Conservation (phyloP, 2,797 vertebrate genomes). For the Cheirogaleus major region DNA sequence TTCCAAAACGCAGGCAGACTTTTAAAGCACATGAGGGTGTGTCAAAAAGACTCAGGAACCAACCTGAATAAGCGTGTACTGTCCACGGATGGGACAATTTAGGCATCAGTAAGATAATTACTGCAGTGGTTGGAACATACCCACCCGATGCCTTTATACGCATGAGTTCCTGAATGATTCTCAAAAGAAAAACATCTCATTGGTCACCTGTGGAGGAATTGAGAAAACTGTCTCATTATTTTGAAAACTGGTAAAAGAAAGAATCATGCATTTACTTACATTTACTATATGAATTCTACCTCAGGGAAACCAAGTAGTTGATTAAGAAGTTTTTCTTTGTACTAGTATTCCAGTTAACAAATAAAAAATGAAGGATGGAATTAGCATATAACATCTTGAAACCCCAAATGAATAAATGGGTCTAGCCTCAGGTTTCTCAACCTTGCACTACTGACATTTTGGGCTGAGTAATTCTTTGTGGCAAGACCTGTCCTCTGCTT, state of each 20-base stretch:
- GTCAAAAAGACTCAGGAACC: not conserved
- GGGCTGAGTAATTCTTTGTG: not conserved
- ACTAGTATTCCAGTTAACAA: not conserved
- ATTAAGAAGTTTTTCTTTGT: not conserved
- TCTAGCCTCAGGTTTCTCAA: not conserved
- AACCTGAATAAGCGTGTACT: not conserved
- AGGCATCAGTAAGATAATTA: not conserved
- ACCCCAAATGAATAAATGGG: not conserved
- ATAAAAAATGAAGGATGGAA: not conserved
- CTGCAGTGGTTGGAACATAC: not conserved
- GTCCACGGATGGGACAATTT: not conserved
- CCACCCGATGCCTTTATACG: not conserved
- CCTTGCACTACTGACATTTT: not conserved
- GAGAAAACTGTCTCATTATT: conserved; percentile 16
- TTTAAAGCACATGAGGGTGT: not conserved
- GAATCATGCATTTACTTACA: not conserved
- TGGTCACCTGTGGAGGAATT: not conserved
- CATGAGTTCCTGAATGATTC: not conserved
- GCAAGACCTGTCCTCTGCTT: not conserved
- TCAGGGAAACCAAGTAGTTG: not conserved
- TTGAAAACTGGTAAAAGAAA: conserved; percentile 38
- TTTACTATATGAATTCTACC: not conserved
- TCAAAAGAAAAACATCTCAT: not conserved
- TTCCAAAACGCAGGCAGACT: not conserved
- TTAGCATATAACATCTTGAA: not conserved